Evolutionary conservation across 2,888 invertebrate genomes (phyloP), one percentile per base, ranked within the genome.

Genomic region (Neelides folsomi): DNA sequence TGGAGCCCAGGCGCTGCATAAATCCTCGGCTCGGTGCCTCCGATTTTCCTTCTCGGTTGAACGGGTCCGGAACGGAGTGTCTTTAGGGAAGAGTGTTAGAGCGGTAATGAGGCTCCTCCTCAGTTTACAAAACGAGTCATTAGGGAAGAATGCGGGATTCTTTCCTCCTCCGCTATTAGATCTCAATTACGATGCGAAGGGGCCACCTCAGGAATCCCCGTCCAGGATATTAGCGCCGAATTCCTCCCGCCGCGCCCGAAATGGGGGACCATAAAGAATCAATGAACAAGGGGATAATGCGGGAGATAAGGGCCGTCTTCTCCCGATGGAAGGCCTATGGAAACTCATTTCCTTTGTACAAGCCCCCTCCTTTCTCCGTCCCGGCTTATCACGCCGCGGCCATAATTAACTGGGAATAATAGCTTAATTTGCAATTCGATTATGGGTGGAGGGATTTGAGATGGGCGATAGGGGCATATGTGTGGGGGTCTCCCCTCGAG

Each of bases 391-490:
- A 52, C 54, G 51, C 51, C 55, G 55, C 53, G 53, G 53, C 59
- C 59, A 63, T 63, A 63, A 63, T 63, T 63, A 63, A 63, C 57
- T 63, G 59, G 60, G 60, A 60, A 63, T 60, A 63, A 63, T 63
- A 63, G 62, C 60, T 63, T 60, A 63, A 60, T 63, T 63, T 63
- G 62, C 62, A 63, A 60, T 60, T 63, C 58, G 59, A 63, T 60
- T 60, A 60, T 58, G 57, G 55, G 27, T 27, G 7, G 27, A 7
- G 27, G 27, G 27, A 27, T 27, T 27, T 27, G 27, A 7, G 27
- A 7, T 7, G 27, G 27, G 27, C 27, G 27, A 27, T 27, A 27
- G 27, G 27, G n/a, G 27, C 10, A 10, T 20, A 36, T 45, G 27
- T 45, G 20, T 10, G 45, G 6, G 7, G 44, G 6, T 20, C 10